Percentiles rank a stretch among this genome's conserved stretches.
Evolutionary conservation across 1,140 invertebrate species (phyloP).

Genomic region (Cyclina sinensis): DNA sequence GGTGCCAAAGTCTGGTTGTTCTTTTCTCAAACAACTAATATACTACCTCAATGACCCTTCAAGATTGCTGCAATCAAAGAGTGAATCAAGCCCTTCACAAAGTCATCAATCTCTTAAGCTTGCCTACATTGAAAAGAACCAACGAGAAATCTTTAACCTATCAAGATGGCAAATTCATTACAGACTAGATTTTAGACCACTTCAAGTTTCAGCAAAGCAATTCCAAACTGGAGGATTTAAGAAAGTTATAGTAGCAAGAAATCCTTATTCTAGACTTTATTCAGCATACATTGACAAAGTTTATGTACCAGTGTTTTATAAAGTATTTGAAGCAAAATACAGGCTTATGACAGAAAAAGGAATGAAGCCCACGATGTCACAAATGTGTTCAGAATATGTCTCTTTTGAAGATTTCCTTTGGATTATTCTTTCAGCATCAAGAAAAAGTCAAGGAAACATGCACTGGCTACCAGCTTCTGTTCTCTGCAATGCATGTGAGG

Average conservation of each 20-base stretch:
- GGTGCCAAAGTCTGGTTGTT: conserved; percentile 19
- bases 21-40: conserved; percentile 25
- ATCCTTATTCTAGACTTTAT: conserved; percentile 35
- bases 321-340: not conserved
- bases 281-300: conserved; percentile 45
- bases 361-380: not conserved
- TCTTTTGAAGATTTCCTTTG: conserved; percentile 32
- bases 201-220: not conserved
- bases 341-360: not conserved
- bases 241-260: conserved; percentile 15
- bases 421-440: not conserved
- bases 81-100: too few relatives aligned
- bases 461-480: conserved; percentile 5
- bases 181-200: not conserved
- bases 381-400: not conserved
- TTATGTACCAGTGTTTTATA: not conserved
- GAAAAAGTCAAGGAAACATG: not conserved
- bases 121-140: not conserved
- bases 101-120: too few relatives aligned
- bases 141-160: not conserved
- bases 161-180: not conserved
- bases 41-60: not conserved
- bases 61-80: too few relatives aligned
- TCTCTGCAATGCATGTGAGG: not conserved
- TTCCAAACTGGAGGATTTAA: not conserved